Evolutionary conservation across 2,888 invertebrate genomes (phyloP).

Genomic region (Chrysina gloriosa): DNA sequence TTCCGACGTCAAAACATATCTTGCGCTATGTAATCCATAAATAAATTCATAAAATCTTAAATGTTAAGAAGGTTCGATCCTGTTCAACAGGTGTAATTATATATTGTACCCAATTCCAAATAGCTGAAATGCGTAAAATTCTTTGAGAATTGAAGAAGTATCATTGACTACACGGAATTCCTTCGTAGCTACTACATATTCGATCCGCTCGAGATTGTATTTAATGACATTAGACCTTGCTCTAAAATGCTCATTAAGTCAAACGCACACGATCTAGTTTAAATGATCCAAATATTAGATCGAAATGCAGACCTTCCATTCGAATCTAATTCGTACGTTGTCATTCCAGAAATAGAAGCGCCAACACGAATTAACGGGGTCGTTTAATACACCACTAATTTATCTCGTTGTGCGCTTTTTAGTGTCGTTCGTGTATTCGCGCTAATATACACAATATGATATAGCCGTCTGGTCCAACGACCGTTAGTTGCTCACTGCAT

Average conservation of each 20-base stretch:
- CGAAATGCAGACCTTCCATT: conserved; percentile 17
- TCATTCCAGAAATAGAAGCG: conserved; percentile 31
- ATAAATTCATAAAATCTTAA: too few species aligned
- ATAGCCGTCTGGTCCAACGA: background rate
- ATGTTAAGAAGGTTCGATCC: too few species aligned
- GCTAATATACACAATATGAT: conserved; percentile 16
- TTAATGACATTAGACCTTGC: conserved; percentile 15
- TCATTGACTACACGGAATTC: background rate
- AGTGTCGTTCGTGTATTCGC: conserved; percentile 9
- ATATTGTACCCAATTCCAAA: too few species aligned
- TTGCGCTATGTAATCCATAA: too few species aligned
- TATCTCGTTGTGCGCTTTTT: conserved; percentile 22
- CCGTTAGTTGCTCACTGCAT: background rate
- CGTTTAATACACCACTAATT: conserved; percentile 28
- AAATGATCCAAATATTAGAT: conserved; percentile 1
- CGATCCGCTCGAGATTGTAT: background rate
- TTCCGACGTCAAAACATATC: too few species aligned
- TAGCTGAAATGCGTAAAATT: background rate
- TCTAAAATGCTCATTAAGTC: conserved; percentile 12
- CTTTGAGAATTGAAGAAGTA: background rate
- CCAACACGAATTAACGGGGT: conserved; percentile 28
- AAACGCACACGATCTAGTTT: conserved; percentile 3
- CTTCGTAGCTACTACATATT: background rate
- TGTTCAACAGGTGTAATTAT: too few species aligned
- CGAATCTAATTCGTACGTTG: background rate